phyloP scores from a whole-genome alignment of 2,113 vertebrate species.

The Uria lomvia region DNA sequence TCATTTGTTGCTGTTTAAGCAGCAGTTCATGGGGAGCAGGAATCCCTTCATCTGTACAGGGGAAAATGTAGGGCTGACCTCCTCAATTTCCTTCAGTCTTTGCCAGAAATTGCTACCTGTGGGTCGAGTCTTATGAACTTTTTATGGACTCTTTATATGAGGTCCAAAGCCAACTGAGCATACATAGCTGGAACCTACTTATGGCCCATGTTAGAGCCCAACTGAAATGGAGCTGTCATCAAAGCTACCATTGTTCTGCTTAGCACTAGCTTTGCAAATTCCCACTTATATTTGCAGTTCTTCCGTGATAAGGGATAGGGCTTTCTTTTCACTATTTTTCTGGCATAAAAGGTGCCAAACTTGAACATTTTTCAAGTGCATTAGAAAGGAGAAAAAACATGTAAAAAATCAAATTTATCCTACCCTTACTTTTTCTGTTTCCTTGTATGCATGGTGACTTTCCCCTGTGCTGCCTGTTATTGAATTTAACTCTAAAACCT shows the following conservation, averaged over 20 bases:
- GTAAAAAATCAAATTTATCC: neutral
- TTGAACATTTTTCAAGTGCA: neutral
- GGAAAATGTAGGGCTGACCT: neutral
- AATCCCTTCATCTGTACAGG: neutral
- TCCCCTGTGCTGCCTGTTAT: neutral
- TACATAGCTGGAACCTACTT: no score
- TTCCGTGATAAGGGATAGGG: neutral
- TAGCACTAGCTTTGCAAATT: neutral
- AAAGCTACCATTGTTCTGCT: neutral
- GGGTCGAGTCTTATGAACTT: neutral
- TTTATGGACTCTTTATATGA: neutral
- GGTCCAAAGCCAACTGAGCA: neutral
- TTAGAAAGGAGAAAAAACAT: neutral
- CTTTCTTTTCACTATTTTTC: neutral
- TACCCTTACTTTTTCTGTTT: neutral
- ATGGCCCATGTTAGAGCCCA: no score
- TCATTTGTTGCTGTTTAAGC: neutral
- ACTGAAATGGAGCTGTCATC: neutral
- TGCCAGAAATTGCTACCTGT: neutral
- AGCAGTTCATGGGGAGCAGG: neutral
- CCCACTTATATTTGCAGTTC: neutral
- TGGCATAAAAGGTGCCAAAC: neutral
- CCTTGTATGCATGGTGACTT: neutral
- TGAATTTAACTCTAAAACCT: neutral
- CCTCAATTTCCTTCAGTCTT: neutral